A percentile compares a stretch with the other conserved stretches of the same genome.
Evolutionary conservation across 2,113 vertebrate species (phyloP).

Genomic region (Sander vitreus): DNA sequence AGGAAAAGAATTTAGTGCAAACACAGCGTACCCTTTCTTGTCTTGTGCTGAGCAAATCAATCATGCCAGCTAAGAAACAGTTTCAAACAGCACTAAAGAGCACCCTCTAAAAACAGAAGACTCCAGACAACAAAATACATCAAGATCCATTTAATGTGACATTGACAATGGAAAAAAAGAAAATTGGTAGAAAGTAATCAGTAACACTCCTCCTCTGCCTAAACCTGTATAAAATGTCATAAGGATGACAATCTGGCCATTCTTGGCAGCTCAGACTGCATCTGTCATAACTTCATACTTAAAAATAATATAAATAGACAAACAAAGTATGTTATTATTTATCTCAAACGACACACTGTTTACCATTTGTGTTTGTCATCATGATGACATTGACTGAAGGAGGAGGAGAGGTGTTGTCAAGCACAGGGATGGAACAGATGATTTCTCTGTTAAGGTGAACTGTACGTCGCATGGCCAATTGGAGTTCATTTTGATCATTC

Average conservation of each 20-base stretch:
- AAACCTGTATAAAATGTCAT: slow-evolving; percentile 48
- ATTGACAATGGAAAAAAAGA: slow-evolving; percentile 67
- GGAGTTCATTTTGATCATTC: slow-evolving; percentile 46
- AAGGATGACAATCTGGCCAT: slow-evolving; percentile 6
- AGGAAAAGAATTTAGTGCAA: slow-evolving; percentile 67
- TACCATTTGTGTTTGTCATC: background rate
- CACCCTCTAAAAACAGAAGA: slow-evolving; percentile 73
- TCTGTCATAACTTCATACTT: background rate
- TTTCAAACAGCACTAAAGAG: slow-evolving; percentile 59
- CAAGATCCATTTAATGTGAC: slow-evolving; percentile 80
- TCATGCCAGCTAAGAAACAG: slow-evolving; percentile 54
- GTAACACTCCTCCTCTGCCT: slow-evolving; percentile 43
- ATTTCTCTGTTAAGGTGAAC: slow-evolving; percentile 33
- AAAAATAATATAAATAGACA: background rate
- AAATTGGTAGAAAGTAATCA: slow-evolving; percentile 58
- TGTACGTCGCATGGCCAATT: slow-evolving; percentile 5
- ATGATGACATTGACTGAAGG: slow-evolving; percentile 26
- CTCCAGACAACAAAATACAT: slow-evolving; percentile 75
- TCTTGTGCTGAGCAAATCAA: slow-evolving; percentile 72
- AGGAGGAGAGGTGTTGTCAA: slow-evolving; percentile 37
- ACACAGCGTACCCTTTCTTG: slow-evolving; percentile 51
- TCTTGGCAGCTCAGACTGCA: background rate
- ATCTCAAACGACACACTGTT: slow-evolving; percentile 2
- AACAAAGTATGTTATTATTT: background rate
- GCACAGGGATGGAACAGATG: slow-evolving; percentile 36